phyloP scores from a whole-genome alignment of 2,888 invertebrate species.

The Thymelicus sylvestris region DNA sequence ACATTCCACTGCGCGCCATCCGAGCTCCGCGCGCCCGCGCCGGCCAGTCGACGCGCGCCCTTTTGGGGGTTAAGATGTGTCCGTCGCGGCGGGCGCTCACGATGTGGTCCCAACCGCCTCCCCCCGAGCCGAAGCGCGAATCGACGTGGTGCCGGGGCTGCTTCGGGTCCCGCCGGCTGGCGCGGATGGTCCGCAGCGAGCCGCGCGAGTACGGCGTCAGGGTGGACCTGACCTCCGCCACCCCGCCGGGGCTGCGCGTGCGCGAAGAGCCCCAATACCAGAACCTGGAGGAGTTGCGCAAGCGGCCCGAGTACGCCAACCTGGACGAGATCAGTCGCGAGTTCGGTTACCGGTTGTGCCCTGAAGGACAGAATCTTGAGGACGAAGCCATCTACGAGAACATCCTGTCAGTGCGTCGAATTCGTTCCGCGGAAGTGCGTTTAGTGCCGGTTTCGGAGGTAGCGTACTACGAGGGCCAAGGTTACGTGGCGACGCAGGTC shows the following conservation, averaged over 20 bases:
- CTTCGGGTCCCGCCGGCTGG: constrained; percentile 65
- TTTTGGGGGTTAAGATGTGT: constrained; percentile 85
- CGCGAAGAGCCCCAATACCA: constrained; percentile 80
- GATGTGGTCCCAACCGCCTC: constrained; percentile 83
- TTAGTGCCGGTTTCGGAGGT: constrained; percentile 82
- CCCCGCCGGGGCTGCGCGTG: constrained; percentile 70
- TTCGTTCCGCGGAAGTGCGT: constrained; percentile 81
- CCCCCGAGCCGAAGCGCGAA: constrained; percentile 66
- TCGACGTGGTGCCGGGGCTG: constrained; percentile 64
- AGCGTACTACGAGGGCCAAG: constrained; percentile 79
- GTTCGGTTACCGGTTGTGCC: constrained; percentile 80
- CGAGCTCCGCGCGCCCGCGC: constrained; percentile 76
- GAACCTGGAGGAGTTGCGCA: constrained; percentile 76
- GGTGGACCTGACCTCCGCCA: constrained; percentile 68
- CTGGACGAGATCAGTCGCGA: constrained; percentile 81
- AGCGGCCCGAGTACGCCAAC: constrained; percentile 80
- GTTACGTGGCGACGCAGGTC: constrained; percentile 80
- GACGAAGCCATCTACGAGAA: constrained; percentile 83
- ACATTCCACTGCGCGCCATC: constrained; percentile 83
- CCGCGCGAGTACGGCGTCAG: constrained; percentile 75
- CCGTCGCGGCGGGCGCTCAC: constrained; percentile 81
- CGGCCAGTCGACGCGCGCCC: constrained; percentile 84
- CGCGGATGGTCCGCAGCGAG: constrained; percentile 74
- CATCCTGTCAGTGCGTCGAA: constrained; percentile 79
- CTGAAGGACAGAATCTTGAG: constrained; percentile 81